phyloP scores from a whole-genome alignment of 2,797 vertebrate genomes.

The Craterocephalus amniculus region DNA sequence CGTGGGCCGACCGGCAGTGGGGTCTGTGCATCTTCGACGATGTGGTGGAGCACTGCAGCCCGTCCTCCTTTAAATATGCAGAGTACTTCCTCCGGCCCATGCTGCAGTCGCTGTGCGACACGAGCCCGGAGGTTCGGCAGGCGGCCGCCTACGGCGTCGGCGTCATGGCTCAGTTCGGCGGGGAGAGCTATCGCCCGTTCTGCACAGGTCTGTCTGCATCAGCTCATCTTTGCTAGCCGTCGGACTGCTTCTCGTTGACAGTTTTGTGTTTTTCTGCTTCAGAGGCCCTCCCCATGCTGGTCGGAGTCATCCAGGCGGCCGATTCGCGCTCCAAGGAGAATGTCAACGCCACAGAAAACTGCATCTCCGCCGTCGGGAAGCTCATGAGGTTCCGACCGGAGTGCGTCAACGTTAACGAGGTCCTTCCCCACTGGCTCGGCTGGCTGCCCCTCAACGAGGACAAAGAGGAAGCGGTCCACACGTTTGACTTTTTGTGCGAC shows the following conservation, averaged over 20 bases:
- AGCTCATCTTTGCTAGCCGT: not conserved
- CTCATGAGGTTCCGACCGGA: conserved; percentile 95
- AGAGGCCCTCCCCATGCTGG: conserved; percentile 95
- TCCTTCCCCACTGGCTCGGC: conserved; percentile 96
- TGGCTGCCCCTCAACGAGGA: conserved; percentile 99
- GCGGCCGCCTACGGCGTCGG: conserved; percentile 96
- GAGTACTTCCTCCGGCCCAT: conserved; percentile 94
- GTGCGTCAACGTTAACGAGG: conserved; percentile 92
- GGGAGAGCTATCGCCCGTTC: conserved; percentile 93
- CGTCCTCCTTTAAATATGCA: conserved; percentile 94
- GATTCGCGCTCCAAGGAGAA: conserved; percentile 97
- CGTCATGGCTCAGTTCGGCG: conserved; percentile 96
- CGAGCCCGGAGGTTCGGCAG: conserved; percentile 94
- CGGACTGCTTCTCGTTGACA: rapidly evolving
- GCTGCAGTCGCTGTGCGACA: conserved; percentile 94
- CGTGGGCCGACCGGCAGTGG: conserved; percentile 98
- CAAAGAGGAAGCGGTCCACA: conserved; percentile 98
- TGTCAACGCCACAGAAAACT: conserved; percentile 98
- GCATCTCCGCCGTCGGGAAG: conserved; percentile 97
- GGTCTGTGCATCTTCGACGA: conserved; percentile 99
- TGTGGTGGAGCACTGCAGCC: conserved; percentile 97
- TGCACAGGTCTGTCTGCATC: conserved; percentile 87
- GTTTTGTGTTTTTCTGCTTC: not conserved
- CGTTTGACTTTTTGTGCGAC: conserved; percentile 95
- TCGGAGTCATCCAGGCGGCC: conserved; percentile 92